Conservation (phyloP, 2,113 vertebrate species). For the Electrona antarctica region DNA sequence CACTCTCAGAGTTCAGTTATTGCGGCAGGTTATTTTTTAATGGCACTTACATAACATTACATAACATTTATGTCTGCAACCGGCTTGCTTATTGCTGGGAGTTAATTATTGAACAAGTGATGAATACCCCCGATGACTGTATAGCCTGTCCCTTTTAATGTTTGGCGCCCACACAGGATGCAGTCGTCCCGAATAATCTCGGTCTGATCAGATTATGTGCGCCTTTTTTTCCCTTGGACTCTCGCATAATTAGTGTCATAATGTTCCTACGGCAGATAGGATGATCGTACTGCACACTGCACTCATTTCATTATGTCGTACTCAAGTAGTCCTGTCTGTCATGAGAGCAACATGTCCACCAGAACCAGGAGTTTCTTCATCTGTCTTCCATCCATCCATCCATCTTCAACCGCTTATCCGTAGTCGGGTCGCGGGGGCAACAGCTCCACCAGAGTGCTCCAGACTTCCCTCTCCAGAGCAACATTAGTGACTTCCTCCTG, state of each 20-base stretch:
- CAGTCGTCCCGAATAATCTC: background rate
- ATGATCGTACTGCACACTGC: background rate
- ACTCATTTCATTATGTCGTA: no score
- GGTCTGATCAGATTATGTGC: conserved; percentile 28
- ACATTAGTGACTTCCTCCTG: no score
- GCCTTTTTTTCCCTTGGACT: conserved; percentile 26
- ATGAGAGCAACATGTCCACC: no score
- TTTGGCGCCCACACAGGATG: conserved; percentile 48
- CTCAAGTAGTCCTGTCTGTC: no score
- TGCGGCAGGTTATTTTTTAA: no score
- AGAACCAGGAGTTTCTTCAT: no score
- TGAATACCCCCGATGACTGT: background rate
- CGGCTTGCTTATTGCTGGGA: background rate
- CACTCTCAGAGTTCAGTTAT: no score
- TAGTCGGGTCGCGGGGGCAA: no score
- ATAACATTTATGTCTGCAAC: background rate
- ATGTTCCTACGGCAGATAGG: background rate
- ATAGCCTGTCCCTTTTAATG: background rate
- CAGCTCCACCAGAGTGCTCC: no score
- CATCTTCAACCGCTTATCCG: no score
- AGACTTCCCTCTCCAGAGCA: no score
- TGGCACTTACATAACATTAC: background rate
- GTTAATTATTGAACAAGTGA: background rate
- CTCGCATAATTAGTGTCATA: conserved; percentile 1
- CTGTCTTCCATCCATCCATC: no score